Conservation (phyloP, 2,888 invertebrate species). For the Drepanosiphum platanoidis region DNA sequence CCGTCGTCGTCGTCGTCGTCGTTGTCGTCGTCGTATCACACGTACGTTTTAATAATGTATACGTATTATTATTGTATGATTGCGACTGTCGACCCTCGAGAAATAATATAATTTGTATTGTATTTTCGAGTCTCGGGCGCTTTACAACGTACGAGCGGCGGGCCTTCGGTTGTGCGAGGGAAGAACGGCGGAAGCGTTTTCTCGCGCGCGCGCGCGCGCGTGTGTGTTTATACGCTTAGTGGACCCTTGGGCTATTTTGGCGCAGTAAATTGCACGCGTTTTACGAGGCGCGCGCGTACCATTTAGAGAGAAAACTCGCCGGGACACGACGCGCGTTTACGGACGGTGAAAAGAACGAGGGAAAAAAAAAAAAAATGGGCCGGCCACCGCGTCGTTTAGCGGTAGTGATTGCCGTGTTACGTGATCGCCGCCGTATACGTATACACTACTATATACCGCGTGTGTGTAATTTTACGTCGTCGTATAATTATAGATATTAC, state of each 20-base stretch:
- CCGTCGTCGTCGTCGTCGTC: background rate
- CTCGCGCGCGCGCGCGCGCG: background rate
- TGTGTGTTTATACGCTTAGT: background rate
- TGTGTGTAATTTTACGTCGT: slow-evolving; percentile 39
- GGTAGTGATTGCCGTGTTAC: slow-evolving; percentile 57
- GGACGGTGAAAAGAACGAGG: background rate
- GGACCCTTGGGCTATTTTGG: slow-evolving; percentile 45
- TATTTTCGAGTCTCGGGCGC: background rate
- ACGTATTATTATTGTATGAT: background rate
- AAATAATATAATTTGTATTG: slow-evolving; percentile 43
- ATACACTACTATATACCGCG: too few relatives aligned
- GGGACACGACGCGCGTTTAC: too few relatives aligned
- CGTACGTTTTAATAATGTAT: too few relatives aligned
- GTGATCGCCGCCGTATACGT: slow-evolving; percentile 25
- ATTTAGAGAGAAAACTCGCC: slow-evolving; percentile 16
- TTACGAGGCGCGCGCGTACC: slow-evolving; percentile 51
- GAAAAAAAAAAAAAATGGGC: slow-evolving; percentile 56
- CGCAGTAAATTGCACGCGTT: slow-evolving; percentile 39
- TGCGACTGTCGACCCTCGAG: slow-evolving; percentile 18
- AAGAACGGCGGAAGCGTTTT: background rate
- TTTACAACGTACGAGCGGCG: too few relatives aligned
- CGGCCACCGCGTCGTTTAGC: slow-evolving; percentile 51
- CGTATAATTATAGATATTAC: slow-evolving; percentile 60
- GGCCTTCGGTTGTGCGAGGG: background rate
- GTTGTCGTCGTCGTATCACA: background rate